phyloP scores from a whole-genome alignment of 1,140 invertebrate genomes.

The Polypedilum vanderplanki region DNA sequence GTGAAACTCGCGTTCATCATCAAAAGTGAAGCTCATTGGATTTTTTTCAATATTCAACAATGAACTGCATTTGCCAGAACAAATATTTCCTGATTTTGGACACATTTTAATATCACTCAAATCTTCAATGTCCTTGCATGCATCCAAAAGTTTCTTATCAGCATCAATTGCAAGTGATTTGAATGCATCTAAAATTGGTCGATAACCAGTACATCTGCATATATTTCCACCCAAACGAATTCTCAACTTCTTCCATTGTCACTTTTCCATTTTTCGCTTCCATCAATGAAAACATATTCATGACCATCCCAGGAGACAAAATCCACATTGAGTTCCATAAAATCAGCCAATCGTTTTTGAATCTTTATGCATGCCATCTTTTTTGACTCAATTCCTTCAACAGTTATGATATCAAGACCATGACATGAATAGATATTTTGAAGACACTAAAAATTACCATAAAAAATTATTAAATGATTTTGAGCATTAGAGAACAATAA shows the following conservation, averaged over 20 bases:
- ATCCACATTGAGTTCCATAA: constrained; percentile 66
- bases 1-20: constrained; percentile 43
- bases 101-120: constrained; percentile 36
- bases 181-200: constrained; percentile 70
- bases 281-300: constrained; percentile 58
- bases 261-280: constrained; percentile 38
- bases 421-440: constrained; percentile 44
- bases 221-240: constrained; percentile 68
- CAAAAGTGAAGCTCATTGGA: constrained; percentile 34
- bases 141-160: constrained; percentile 43
- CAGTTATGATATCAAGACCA: constrained; percentile 66
- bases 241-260: constrained; percentile 58
- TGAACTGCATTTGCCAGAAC: constrained; percentile 33
- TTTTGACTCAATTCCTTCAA: constrained; percentile 62
- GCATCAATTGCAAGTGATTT: constrained; percentile 59
- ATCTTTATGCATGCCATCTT: constrained; percentile 57
- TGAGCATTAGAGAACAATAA: too few species aligned
- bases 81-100: constrained; percentile 34
- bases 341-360: constrained; percentile 54
- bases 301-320: constrained; percentile 63
- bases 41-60: background rate
- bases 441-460: background rate
- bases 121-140: constrained; percentile 54
- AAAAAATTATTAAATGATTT: background rate
- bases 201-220: constrained; percentile 74